Conservation (phyloP, 2,113 vertebrate species). For the Melozone crissalis region DNA sequence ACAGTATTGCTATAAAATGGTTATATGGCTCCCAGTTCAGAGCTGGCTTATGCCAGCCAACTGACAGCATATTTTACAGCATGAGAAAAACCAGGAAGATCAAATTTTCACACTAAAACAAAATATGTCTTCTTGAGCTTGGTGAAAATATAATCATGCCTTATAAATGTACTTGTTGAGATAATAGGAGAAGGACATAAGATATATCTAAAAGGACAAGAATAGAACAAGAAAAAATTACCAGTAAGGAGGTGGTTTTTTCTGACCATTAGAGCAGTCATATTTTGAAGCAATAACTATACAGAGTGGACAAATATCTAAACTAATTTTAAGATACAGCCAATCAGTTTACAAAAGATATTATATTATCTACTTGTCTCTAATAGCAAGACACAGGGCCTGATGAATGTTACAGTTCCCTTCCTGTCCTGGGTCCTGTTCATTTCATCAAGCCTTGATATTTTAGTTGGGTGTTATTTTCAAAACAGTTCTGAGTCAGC, state of each 20-base stretch:
- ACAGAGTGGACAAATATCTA: background rate
- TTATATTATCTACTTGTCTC: background rate
- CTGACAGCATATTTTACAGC: background rate
- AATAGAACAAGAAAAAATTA: background rate
- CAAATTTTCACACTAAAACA: background rate
- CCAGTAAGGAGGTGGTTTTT: background rate
- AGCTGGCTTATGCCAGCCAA: background rate
- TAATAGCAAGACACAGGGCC: background rate
- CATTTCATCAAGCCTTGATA: background rate
- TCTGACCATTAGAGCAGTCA: background rate
- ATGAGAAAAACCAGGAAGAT: background rate
- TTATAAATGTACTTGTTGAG: background rate
- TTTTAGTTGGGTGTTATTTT: background rate
- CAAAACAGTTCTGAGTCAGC: background rate
- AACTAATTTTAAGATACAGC: background rate
- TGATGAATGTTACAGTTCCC: background rate
- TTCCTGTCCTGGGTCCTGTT: background rate
- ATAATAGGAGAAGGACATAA: background rate
- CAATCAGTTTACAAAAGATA: background rate
- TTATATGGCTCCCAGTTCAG: background rate
- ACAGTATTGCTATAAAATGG: background rate
- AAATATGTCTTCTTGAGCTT: background rate
- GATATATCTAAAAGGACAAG: background rate
- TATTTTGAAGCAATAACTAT: background rate
- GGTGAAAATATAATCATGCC: background rate